Base-by-base conservation (phyloP, 2,113 vertebrate genomes). In the Chloropsis hardwickii region DNA sequence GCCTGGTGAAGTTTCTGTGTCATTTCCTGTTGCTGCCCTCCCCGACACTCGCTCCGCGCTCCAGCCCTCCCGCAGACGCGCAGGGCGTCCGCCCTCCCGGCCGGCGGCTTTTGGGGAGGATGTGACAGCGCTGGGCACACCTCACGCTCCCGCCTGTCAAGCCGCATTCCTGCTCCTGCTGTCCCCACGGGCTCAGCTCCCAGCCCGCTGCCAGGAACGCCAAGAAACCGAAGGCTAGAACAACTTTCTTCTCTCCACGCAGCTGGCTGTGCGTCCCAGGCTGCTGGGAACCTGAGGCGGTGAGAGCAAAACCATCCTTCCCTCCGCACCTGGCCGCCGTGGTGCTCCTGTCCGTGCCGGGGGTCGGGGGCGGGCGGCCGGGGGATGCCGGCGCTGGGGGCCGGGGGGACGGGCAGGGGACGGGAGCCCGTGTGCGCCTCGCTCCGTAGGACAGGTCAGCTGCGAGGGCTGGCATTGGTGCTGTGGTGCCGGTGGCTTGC, bases 1-100 rank as follows among this genome's bases (percentile, higher is more conserved):
- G 95, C 94, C 97, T 79, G 92, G 94, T 92, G 97, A 98, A 98
- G 96, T 97, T 97, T 97, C 95, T 94, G 92, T 98, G 97, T 98
- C 96, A 98, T 98, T 98, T 98, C 98, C 98, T 98, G 96, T 97
- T 96, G 95, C 97, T 96, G 90, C 95, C 94, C 96, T 92, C 92
- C 97, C 93, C 90, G 87, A 58, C 90, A 57, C 78, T 74, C 88
- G 90, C 96, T 89, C 88, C 27, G 47, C 94, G 58, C 97, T 93
- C 93, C 93, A 90, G 67, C 60, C 80, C 84, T 88, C 73, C 77
- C 29, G 72, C 94, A 81, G 91, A 48, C 79, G 82, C 80, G 6
- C 72, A 14, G 25, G 47, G 72, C 58, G 50, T 9, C 23, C 76
- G 21, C 88, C 24, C 69, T 88, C 44, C 86, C 12, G 20, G 20